Conservation (phyloP, 92 coral and sea anemone species). For the Diadumene lineata region DNA sequence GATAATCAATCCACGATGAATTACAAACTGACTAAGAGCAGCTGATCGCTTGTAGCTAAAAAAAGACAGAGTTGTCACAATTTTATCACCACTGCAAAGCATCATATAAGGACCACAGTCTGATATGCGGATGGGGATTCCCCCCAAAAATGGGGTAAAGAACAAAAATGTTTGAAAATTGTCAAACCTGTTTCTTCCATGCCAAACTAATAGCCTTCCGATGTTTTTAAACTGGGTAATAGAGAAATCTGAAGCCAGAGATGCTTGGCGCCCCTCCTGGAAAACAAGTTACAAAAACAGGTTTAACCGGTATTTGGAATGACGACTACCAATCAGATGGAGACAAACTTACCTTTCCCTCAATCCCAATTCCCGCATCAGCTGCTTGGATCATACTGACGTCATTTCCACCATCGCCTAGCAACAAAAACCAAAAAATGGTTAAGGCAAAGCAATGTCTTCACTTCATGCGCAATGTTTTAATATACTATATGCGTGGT, state of each 20-base stretch:
- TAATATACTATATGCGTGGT: no score
- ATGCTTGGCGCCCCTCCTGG: conserved; percentile 99
- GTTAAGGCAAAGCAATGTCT: neutral
- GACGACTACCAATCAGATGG: neutral
- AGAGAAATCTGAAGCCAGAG: conserved; percentile 97
- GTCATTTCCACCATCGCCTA: conserved; percentile 99
- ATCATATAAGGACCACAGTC: no score
- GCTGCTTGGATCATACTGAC: conserved; percentile 99
- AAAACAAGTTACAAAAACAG: neutral
- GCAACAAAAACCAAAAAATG: neutral
- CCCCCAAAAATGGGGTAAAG: no score
- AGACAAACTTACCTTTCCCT: conserved; percentile 79
- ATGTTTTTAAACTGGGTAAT: conserved; percentile 90
- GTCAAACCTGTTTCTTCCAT: conserved; percentile 93
- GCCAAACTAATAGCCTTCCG: conserved; percentile 93
- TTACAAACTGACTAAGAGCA: conserved; percentile 93
- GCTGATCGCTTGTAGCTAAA: conserved; percentile 94
- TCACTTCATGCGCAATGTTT: neutral
- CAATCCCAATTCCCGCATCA: conserved; percentile 95
- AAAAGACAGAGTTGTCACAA: conserved; percentile 6
- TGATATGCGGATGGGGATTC: no score
- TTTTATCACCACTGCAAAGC: no score
- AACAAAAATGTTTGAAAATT: neutral
- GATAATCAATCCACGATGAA: conserved; percentile 93
- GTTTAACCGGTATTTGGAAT: neutral